Evolutionary conservation across 2,797 vertebrate genomes (phyloP).

Genomic region (Clarias laeviceps): DNA sequence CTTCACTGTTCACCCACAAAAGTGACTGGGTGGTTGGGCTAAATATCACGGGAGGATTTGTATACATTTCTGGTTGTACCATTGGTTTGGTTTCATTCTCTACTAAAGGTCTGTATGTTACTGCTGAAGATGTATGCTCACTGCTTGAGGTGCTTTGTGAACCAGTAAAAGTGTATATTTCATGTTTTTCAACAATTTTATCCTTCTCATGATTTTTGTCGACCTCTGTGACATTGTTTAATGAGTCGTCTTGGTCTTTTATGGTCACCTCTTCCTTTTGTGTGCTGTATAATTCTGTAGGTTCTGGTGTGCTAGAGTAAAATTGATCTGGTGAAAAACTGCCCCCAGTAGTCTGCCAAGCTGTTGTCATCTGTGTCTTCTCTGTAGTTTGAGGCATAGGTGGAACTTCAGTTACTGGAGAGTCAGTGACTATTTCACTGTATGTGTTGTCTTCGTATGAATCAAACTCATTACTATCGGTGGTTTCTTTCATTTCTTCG

Average conservation of each 20-base stretch:
- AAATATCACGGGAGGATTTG: conserved; percentile 64
- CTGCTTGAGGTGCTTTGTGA: conserved; percentile 32
- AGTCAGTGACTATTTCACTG: conserved; percentile 55
- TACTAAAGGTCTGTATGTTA: conserved; percentile 11
- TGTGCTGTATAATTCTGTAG: conserved; percentile 45
- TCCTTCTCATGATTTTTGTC: conserved; percentile 6
- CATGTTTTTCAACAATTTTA: conserved; percentile 3
- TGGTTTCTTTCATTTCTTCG: conserved; percentile 22
- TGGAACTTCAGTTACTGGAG: conserved; percentile 46
- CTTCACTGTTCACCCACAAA: conserved; percentile 56
- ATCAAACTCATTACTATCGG: conserved; percentile 55
- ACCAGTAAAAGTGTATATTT: conserved; percentile 31
- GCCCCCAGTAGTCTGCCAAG: conserved; percentile 43
- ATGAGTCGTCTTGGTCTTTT: conserved; percentile 25
- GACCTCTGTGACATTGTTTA: conserved; percentile 45
- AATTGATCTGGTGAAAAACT: conserved; percentile 41
- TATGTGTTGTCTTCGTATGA: conserved; percentile 59
- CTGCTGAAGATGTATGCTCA: conserved; percentile 9
- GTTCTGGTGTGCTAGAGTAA: conserved; percentile 47
- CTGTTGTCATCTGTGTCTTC: conserved; percentile 50
- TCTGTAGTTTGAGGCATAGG: conserved; percentile 50
- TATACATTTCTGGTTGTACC: conserved; percentile 39
- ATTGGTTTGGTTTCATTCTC: conserved; percentile 38
- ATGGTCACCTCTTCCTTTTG: conserved; percentile 31
- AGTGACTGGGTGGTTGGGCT: conserved; percentile 66